Evolutionary conservation across 2,888 invertebrate species (phyloP), one percentile per base, ranked within the genome.

Genomic region (Nineta flava): DNA sequence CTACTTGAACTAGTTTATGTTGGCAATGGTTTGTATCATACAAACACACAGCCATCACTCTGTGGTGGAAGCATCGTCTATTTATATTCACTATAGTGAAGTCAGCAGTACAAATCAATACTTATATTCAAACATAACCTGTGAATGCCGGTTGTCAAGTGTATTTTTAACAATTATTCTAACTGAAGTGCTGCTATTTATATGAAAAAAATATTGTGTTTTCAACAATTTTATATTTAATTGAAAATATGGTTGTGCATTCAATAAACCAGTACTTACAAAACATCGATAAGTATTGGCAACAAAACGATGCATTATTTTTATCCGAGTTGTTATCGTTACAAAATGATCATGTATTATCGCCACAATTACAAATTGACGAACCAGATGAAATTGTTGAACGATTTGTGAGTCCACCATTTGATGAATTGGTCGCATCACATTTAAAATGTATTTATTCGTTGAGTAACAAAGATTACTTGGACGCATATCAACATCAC

Each of bases 401-500:
- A 57, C 75, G 81, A 47, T 76, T 81, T 57, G 70, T 90, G 52
- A 73, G 80, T 46, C 68, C 79, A 9, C 87, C 87, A 0, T 69
- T 87, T 50, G 84, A 87, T 63, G 87, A 88, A 62, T 69, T 88
- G 35, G 75, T 86, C 6, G 71, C 77, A 45, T 72, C 76, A 5
- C 92, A 92, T 64, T 65, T 92, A n/a, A 77, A 75, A 58, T 79
- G 82, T 56, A 65, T 80, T 0, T 76, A 72, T 62, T 66, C 70
- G 13, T 59, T 77, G 6, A 62, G 62, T 49, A 59, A 62, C 35
- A 65, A 62, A 38, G 73, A 77, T 54, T 81, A 73, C 54, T 63
- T 76, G 60, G 76, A 76, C 48, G 90, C 92, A 0, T 92, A 87
- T 61, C 77, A 77, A 53, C 74, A 81, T 54, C 94, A 95, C 62